Conservation (phyloP, 2,888 invertebrate species). For the Mythimna albipuncta region DNA sequence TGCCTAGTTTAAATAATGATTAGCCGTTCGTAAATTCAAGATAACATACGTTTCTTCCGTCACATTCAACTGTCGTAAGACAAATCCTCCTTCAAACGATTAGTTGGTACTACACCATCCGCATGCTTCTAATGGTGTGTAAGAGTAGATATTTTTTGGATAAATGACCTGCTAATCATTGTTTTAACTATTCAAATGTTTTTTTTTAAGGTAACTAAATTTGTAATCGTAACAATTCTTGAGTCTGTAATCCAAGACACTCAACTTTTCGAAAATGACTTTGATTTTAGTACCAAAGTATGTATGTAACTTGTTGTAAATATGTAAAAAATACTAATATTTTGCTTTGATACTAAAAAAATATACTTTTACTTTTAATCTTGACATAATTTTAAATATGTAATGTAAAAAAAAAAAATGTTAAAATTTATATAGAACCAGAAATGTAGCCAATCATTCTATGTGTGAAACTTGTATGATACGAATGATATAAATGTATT, state of each 20-base stretch:
- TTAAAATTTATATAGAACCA: constrained; percentile 24
- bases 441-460: constrained; percentile 26
- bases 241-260: constrained; percentile 3
- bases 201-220: not conserved
- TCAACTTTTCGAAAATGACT: constrained; percentile 18
- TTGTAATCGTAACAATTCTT: not conserved
- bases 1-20: not conserved
- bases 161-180: not conserved
- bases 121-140: not conserved
- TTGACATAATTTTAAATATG: constrained; percentile 11
- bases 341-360: constrained; percentile 29
- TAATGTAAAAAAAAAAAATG: not conserved
- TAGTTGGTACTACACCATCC: not conserved
- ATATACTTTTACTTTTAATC: constrained; percentile 5
- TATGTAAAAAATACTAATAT: constrained; percentile 51
- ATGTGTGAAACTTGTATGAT: constrained; percentile 41
- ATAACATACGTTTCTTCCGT: not conserved
- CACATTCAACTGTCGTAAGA: not conserved
- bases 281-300: constrained; percentile 35
- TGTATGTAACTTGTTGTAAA: constrained; percentile 48
- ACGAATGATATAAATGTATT: constrained; percentile 47
- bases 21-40: not conserved
- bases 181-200: not conserved
- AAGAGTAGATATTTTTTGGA: not conserved
- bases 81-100: not conserved